Base-by-base conservation (phyloP, 2,113 vertebrate species). In the Pelodiscus sinensis region DNA sequence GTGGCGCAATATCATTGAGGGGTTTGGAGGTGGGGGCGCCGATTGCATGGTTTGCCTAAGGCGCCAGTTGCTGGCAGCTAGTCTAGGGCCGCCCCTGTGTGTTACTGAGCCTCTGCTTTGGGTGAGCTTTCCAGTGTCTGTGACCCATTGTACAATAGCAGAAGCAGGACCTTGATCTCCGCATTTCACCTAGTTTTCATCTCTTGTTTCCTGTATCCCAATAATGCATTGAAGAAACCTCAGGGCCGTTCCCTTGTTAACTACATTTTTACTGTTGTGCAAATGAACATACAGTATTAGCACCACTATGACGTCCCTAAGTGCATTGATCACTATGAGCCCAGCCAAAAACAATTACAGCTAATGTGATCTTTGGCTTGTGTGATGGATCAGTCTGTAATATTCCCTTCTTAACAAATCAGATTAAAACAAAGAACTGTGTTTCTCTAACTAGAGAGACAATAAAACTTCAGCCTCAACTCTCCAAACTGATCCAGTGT, bases 281-380 rank as follows among this genome's bases (percentile, higher is more conserved):
- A 12, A 54, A 88, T 81, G 65, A 93, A 84, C 84, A 68, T 85
- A 29, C 29, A 90, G 73, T 78, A 92, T 81, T 88, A 86, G 82
- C 0, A 1, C 57, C 85, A 75, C 60, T 25, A 57, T 82, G 56
- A 85, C 92, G 86, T 94, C 91, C 81, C 62, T 56, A 82, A 84
- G 51, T 84, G 51, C 25, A 31, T 5, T 96, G 89, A 83, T 91
- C 92, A 90, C 6, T 84, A 79, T 77, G 24, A 94, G 73, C 60
- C 93, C 62, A 92, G 85, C 80, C 83, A 86, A 87, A 96, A 96
- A 90, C 92, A 95, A 93, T 96, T 96, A 96, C 60, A 92, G n/a
- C 81, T 96, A 97, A 95, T 93, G 90, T 85, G 87, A 93, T 94
- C 93, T 85, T 94, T 91, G 82, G 82, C 84, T 95, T 81, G 50